Conservation (phyloP, 2,888 invertebrate genomes). For the Anagyrus pseudococci region DNA sequence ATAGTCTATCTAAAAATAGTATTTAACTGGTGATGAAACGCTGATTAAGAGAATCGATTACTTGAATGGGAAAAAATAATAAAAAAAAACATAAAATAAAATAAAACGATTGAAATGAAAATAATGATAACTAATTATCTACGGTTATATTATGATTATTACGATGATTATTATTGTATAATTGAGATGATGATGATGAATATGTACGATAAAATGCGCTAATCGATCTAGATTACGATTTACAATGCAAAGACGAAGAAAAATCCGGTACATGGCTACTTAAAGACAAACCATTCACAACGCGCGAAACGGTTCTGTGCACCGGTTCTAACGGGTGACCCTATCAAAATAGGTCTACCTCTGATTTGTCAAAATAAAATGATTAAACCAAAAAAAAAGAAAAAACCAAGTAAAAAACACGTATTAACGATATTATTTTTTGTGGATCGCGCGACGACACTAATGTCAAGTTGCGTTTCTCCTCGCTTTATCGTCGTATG, state of each 20-base stretch:
- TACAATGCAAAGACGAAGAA: constrained; percentile 47
- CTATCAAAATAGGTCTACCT: constrained; percentile 41
- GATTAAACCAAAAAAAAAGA: neutral
- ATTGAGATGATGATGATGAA: too few species aligned
- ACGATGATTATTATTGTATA: constrained; percentile 41
- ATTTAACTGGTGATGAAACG: constrained; percentile 50
- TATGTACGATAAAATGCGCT: constrained; percentile 49
- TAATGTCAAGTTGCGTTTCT: constrained; percentile 40
- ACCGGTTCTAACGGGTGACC: constrained; percentile 52
- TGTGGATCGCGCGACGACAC: constrained; percentile 41
- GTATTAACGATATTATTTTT: constrained; percentile 30
- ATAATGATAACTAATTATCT: constrained; percentile 33
- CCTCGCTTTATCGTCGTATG: constrained; percentile 40
- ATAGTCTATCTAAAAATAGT: constrained; percentile 60
- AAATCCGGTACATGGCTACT: constrained; percentile 55
- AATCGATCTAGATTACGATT: constrained; percentile 53
- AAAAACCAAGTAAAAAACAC: constrained; percentile 5
- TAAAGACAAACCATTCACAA: constrained; percentile 56
- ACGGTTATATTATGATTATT: constrained; percentile 42
- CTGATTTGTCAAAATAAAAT: constrained; percentile 35
- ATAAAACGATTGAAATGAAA: too few species aligned
- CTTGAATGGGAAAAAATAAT: constrained; percentile 44
- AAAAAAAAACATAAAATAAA: constrained; percentile 1
- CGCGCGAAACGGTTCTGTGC: constrained; percentile 54
- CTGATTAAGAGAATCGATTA: constrained; percentile 48